Evolutionary conservation across 1,140 invertebrate genomes (phyloP).

Genomic region (Panonychus citri): DNA sequence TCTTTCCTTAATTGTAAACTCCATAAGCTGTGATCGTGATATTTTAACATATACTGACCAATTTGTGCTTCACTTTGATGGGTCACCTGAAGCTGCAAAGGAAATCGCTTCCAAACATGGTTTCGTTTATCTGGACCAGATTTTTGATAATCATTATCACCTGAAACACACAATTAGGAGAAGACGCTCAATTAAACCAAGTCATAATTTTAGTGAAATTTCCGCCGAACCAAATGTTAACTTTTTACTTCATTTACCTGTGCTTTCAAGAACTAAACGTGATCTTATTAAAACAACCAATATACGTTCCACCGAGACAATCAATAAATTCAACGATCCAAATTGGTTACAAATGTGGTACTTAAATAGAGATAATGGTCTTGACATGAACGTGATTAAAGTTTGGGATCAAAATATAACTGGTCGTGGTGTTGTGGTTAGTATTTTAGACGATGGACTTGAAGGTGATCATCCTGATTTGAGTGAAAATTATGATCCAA

Average conservation of each 20-base stretch:
- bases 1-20: no score
- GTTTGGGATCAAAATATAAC: slow-evolving; percentile 76
- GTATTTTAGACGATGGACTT: slow-evolving; percentile 89
- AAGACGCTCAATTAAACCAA: slow-evolving; percentile 11
- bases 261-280: slow-evolving; percentile 58
- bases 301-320: slow-evolving; percentile 64
- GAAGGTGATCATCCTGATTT: slow-evolving; percentile 94
- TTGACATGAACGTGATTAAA: slow-evolving; percentile 77
- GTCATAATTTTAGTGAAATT: slow-evolving; percentile 7
- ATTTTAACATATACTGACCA: slow-evolving; percentile 39
- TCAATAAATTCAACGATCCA: slow-evolving; percentile 43
- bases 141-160: slow-evolving; percentile 14
- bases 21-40: not conserved
- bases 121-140: slow-evolving; percentile 32
- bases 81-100: slow-evolving; percentile 29
- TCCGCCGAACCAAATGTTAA: slow-evolving; percentile 19
- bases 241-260: slow-evolving; percentile 47
- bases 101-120: slow-evolving; percentile 33
- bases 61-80: slow-evolving; percentile 48
- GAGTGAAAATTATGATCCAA: slow-evolving; percentile 62
- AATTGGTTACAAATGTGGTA: slow-evolving; percentile 49
- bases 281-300: slow-evolving; percentile 60
- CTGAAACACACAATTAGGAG: slow-evolving; percentile 9
- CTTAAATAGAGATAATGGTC: slow-evolving; percentile 33
- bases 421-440: slow-evolving; percentile 71